Conservation (phyloP, 2,113 vertebrate species). For the Eleginops maclovinus region DNA sequence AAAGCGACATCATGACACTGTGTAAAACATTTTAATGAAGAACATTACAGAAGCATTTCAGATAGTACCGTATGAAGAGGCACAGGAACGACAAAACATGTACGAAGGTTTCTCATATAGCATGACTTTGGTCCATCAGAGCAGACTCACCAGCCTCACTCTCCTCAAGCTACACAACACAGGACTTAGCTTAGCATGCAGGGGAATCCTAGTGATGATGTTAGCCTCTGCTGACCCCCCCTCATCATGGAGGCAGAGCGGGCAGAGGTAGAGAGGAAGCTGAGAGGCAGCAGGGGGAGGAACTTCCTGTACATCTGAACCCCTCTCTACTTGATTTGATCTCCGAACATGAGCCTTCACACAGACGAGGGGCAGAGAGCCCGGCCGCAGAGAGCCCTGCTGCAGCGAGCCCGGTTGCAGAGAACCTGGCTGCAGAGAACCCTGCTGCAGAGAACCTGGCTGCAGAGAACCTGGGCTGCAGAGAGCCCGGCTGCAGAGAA, state of each 20-base stretch:
- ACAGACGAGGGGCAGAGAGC: conserved; percentile 77
- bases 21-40: conserved; percentile 6
- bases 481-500: conserved; percentile 66
- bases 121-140: not conserved
- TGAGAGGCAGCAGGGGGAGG: not conserved
- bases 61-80: not conserved
- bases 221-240: conserved; percentile 56
- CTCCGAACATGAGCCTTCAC: conserved; percentile 43
- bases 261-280: conserved; percentile 76
- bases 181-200: conserved; percentile 72
- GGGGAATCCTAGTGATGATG: conserved; percentile 75
- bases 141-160: conserved; percentile 77
- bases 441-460: conserved; percentile 73
- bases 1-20: not conserved
- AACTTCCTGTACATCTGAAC: conserved; percentile 28
- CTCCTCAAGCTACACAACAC: conserved; percentile 76
- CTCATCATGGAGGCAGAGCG: conserved; percentile 72
- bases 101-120: not conserved
- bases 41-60: not conserved
- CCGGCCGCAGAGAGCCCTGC: conserved; percentile 62
- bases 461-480: conserved; percentile 72
- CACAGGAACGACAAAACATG: not conserved
- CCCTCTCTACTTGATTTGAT: not conserved
- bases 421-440: conserved; percentile 65
- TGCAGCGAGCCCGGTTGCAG: conserved; percentile 72